phyloP scores from a whole-genome alignment of 1,140 invertebrate species.

The Zophobas morio region DNA sequence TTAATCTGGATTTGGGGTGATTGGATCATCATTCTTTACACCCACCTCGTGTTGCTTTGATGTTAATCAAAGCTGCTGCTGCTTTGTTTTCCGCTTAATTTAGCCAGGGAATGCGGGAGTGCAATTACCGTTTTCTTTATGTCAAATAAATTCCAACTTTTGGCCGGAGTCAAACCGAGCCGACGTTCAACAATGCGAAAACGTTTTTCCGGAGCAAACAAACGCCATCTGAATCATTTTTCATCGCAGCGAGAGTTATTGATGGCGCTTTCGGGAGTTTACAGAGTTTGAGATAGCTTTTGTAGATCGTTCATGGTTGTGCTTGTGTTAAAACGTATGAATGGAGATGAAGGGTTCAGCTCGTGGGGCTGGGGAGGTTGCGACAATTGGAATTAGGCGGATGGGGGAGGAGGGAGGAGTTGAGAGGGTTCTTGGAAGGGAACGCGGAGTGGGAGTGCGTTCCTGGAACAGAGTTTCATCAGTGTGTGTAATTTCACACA shows the following conservation, averaged over 20 bases:
- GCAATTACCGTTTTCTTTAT: slow-evolving; percentile 32
- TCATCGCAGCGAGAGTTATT: slow-evolving; percentile 25
- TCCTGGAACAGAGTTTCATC: too few species aligned
- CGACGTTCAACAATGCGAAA: slow-evolving; percentile 22
- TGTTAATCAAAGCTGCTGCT: slow-evolving; percentile 12
- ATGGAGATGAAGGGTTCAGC: slow-evolving; percentile 4
- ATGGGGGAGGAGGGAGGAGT: neutral
- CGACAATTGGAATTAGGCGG: slow-evolving; percentile 24
- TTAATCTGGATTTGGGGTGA: slow-evolving; percentile 21
- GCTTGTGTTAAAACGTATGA: neutral
- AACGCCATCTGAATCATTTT: slow-evolving; percentile 25
- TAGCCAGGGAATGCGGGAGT: slow-evolving; percentile 14
- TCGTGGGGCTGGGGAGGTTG: slow-evolving; percentile 6
- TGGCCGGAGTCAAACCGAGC: slow-evolving; percentile 2
- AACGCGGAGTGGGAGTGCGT: neutral
- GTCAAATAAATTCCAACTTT: neutral
- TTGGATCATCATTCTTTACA: slow-evolving; percentile 41
- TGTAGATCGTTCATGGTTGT: slow-evolving; percentile 17
- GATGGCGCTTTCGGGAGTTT: slow-evolving; percentile 19
- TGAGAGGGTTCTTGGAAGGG: neutral
- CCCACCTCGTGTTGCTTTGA: slow-evolving; percentile 27
- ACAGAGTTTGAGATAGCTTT: slow-evolving; percentile 14
- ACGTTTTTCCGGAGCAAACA: slow-evolving; percentile 35
- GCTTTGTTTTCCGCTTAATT: slow-evolving; percentile 37
- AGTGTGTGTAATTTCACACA: too few species aligned